Percentiles rank a stretch among this genome's conserved stretches.
These are phyloP conservation scores for Macroglossus sobrinus DNA, from an alignment of 2,113 vertebrate species.

Conservation along the genomic window DNA sequence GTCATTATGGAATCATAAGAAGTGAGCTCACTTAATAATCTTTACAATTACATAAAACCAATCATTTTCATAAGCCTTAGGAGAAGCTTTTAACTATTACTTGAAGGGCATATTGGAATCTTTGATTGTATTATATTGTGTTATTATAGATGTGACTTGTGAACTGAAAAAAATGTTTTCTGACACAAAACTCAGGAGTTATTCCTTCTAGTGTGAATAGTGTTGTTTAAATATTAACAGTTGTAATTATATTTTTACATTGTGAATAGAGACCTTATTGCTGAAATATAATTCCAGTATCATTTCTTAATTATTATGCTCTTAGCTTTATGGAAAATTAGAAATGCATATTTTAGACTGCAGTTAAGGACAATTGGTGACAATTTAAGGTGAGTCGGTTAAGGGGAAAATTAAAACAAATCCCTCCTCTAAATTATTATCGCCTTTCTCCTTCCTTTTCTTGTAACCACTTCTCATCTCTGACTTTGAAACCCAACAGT, in stretches of 20 bases:
- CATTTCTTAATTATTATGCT: conserved; percentile 75
- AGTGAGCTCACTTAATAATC: conserved; percentile 80
- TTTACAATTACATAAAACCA: conserved; percentile 81
- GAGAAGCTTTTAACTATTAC: conserved; percentile 75
- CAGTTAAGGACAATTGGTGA: conserved; percentile 69
- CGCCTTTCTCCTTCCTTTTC: conserved; percentile 76
- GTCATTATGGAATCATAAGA: conserved; percentile 81
- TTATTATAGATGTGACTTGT: conserved; percentile 77
- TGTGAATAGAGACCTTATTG: conserved; percentile 66
- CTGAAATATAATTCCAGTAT: conserved; percentile 73
- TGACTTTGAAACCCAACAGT: conserved; percentile 86
- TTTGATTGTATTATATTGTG: conserved; percentile 69
- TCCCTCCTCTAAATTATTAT: conserved; percentile 75
- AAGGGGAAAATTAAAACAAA: conserved; percentile 77
- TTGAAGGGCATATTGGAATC: conserved; percentile 68
- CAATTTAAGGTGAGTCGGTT: conserved; percentile 65
- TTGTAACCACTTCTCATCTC: conserved; percentile 81
- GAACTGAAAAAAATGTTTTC: conserved; percentile 69
- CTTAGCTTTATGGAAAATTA: conserved; percentile 71
- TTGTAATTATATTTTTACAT: not conserved
- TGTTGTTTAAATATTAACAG: conserved; percentile 62
- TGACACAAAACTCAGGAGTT: conserved; percentile 66
- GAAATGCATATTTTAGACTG: conserved; percentile 63
- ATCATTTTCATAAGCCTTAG: conserved; percentile 80
- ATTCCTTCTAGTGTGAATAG: conserved; percentile 68